Evolutionary conservation across 2,888 invertebrate species (phyloP).

Genomic region (Mongoloraphidia duomilia): DNA sequence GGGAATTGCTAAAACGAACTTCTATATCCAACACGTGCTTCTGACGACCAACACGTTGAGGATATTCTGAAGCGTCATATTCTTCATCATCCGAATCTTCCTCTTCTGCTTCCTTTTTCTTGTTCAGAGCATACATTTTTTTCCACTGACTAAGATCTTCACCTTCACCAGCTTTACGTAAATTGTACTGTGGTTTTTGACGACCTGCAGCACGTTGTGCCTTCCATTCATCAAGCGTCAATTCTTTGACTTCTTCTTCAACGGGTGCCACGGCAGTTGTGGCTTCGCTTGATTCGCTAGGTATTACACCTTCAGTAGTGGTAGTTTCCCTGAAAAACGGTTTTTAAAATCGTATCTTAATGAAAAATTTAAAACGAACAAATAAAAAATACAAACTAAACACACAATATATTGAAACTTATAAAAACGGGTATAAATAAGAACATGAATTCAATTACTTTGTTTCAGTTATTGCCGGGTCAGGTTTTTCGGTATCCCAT

Average conservation of each 20-base stretch:
- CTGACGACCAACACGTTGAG: conserved; percentile 74
- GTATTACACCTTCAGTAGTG: conserved; percentile 18
- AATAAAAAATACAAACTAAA: too few relatives aligned
- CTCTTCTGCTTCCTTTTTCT: conserved; percentile 49
- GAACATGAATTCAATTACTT: conserved; percentile 18
- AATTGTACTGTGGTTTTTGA: conserved; percentile 74
- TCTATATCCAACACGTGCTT: conserved; percentile 77
- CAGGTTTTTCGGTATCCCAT: conserved; percentile 36
- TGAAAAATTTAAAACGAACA: too few relatives aligned
- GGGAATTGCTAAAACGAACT: conserved; percentile 70
- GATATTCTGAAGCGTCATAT: conserved; percentile 63
- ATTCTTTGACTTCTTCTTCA: conserved; percentile 71
- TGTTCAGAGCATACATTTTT: conserved; percentile 68
- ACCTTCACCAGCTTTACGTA: conserved; percentile 89
- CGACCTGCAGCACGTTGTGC: conserved; percentile 66
- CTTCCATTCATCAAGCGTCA: conserved; percentile 92
- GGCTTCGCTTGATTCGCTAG: not conserved
- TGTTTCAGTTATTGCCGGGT: conserved; percentile 20
- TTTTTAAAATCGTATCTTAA: too few relatives aligned
- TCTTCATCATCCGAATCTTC: conserved; percentile 43
- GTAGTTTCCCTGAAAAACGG: conserved; percentile 21
- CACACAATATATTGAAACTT: too few relatives aligned
- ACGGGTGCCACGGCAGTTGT: conserved; percentile 23
- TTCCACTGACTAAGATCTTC: conserved; percentile 87
- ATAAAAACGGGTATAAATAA: too few relatives aligned